Percentiles rank a stretch among this genome's conserved stretches.
These are phyloP conservation scores for Lynx canadensis DNA, from an alignment of 2,113 vertebrate species.

Conservation along the genomic window DNA sequence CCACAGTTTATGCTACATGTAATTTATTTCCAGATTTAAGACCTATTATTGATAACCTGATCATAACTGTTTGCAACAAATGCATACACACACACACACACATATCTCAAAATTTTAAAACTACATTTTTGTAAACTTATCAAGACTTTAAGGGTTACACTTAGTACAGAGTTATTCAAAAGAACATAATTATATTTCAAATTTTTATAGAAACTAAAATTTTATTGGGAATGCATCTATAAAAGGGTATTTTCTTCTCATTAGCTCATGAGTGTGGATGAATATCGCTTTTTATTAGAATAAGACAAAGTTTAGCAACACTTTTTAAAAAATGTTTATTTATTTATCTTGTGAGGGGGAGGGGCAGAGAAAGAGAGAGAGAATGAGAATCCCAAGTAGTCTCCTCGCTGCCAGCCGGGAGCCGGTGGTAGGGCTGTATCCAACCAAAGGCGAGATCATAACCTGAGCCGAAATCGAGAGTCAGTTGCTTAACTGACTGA, in stretches of 20 bases:
- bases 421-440: too few relatives aligned
- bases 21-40: conserved; percentile 17
- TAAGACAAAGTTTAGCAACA: neutral
- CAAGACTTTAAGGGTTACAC: neutral
- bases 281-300: neutral
- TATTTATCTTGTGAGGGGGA: too few relatives aligned
- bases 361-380: too few relatives aligned
- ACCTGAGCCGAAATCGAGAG: too few relatives aligned
- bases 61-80: neutral
- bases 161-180: conserved; percentile 45
- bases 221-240: conserved; percentile 4
- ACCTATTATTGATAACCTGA: neutral
- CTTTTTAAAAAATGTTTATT: neutral
- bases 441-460: too few relatives aligned
- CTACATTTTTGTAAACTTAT: conserved; percentile 16
- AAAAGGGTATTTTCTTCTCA: neutral
- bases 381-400: too few relatives aligned
- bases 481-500: too few relatives aligned
- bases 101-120: neutral
- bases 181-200: neutral
- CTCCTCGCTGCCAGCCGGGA: too few relatives aligned
- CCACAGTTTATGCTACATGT: neutral
- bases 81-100: neutral
- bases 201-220: conserved; percentile 34
- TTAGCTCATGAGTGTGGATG: neutral